These are phyloP conservation scores for Gallinago nigripennis DNA, from an alignment of 2,797 vertebrate genomes.

Conservation along the genomic window DNA sequence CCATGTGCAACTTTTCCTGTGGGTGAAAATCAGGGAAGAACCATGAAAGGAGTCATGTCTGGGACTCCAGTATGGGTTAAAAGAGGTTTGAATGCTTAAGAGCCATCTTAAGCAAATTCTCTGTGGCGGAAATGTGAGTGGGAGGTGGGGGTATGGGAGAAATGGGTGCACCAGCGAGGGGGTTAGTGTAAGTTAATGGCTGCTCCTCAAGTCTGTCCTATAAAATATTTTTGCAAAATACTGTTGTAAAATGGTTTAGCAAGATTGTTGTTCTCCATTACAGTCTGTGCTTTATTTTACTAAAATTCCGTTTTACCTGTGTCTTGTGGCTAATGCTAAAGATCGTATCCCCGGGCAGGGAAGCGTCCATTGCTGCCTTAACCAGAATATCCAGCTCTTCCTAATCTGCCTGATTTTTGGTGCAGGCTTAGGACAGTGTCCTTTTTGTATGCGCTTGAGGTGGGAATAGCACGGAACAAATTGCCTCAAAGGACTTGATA, in stretches of 20 bases:
- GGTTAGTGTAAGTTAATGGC: neutral
- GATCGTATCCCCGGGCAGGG: neutral
- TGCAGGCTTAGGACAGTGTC: neutral
- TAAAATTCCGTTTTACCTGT: neutral
- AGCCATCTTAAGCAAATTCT: neutral
- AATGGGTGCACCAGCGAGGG: neutral
- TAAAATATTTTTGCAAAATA: neutral
- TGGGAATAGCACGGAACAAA: neutral
- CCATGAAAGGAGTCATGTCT: neutral
- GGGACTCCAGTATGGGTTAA: neutral
- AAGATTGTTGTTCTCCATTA: rapidly evolving
- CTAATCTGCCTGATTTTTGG: neutral
- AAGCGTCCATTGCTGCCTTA: neutral
- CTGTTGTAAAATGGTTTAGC: neutral
- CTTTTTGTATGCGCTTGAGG: neutral
- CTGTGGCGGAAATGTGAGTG: neutral
- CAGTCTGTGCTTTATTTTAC: rapidly evolving
- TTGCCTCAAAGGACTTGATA: neutral
- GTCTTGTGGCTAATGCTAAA: neutral
- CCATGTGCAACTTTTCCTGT: neutral
- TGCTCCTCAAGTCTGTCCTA: neutral
- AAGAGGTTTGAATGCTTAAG: slow-evolving; percentile 1
- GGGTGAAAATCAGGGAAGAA: neutral
- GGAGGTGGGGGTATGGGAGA: neutral
- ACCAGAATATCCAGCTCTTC: neutral